A percentile compares a stretch with the other conserved stretches of the same genome.
Evolutionary conservation across 2,797 vertebrate genomes (phyloP).

Genomic region (Chiloscyllium punctatum): DNA sequence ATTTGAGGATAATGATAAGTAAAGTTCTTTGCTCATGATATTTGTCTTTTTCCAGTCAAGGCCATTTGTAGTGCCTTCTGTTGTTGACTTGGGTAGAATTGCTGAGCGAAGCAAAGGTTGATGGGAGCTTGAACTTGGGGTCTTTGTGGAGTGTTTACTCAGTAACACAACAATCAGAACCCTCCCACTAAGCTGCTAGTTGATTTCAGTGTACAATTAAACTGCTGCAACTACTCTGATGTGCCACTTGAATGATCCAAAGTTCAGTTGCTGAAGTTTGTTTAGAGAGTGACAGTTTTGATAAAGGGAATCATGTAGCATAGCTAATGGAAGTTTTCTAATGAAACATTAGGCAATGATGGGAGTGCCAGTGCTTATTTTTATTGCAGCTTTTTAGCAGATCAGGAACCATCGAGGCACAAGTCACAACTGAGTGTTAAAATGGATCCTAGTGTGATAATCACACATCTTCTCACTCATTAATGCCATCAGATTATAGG

Average conservation of each 20-base stretch:
- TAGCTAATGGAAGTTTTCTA: not conserved
- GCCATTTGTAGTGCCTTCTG: not conserved
- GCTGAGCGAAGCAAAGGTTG: not conserved
- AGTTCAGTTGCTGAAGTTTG: not conserved
- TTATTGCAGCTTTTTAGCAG: not conserved
- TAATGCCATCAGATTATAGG: not conserved
- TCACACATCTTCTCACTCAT: not conserved
- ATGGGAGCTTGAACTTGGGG: not conserved
- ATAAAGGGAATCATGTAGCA: not conserved
- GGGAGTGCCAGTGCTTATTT: not conserved
- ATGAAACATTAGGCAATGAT: not conserved
- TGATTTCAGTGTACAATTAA: not conserved
- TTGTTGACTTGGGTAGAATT: not conserved
- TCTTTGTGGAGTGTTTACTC: not conserved
- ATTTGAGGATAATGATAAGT: not conserved
- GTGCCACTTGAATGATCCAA: not conserved
- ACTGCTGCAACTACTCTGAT: not conserved
- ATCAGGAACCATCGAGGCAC: not conserved
- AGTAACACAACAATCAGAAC: not conserved
- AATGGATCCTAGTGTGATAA: not conserved
- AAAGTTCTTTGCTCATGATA: not conserved
- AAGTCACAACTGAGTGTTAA: not conserved
- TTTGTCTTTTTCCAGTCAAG: not conserved
- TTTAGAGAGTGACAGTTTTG: not conserved
- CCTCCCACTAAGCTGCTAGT: not conserved